phyloP scores from a whole-genome alignment of 1,140 invertebrate species.

The Semibalanus balanoides region DNA sequence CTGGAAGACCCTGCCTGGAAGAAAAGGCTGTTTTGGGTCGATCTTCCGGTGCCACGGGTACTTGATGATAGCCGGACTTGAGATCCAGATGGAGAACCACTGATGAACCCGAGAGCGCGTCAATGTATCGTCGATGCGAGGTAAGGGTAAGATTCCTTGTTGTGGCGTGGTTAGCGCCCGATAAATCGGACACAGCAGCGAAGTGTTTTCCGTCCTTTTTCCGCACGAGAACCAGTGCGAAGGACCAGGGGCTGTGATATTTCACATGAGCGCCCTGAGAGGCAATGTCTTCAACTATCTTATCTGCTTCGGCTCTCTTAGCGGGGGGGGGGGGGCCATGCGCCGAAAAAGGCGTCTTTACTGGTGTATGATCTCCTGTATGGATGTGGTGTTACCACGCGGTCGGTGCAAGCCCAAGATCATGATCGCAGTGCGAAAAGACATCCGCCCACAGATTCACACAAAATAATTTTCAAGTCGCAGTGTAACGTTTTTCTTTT shows the following conservation, averaged over 20 bases:
- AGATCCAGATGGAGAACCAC: constrained; percentile 19
- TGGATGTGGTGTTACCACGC: neutral
- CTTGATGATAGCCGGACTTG: constrained; percentile 16
- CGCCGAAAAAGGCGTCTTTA: neutral
- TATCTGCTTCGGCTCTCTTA: neutral
- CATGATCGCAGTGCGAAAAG: neutral
- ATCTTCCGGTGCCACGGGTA: constrained; percentile 1
- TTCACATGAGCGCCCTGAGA: neutral
- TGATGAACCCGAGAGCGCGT: constrained; percentile 9
- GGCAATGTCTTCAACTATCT: neutral
- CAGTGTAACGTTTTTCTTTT: too few relatives aligned
- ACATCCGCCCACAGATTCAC: neutral
- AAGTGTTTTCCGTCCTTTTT: constrained; percentile 5
- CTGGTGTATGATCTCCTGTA: neutral
- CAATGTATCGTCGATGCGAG: constrained; percentile 16
- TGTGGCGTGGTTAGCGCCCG: constrained; percentile 5
- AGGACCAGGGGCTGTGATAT: neutral
- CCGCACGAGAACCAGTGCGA: constrained; percentile 9
- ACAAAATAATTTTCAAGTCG: too few relatives aligned
- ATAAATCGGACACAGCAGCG: constrained; percentile 11
- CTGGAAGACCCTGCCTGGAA: neutral
- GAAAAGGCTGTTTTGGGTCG: constrained; percentile 17
- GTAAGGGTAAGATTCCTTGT: constrained; percentile 14
- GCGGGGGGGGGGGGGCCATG: neutral
- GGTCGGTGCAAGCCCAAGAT: neutral